Conservation (phyloP, 2,797 vertebrate species). For the Haliaeetus albicilla region DNA sequence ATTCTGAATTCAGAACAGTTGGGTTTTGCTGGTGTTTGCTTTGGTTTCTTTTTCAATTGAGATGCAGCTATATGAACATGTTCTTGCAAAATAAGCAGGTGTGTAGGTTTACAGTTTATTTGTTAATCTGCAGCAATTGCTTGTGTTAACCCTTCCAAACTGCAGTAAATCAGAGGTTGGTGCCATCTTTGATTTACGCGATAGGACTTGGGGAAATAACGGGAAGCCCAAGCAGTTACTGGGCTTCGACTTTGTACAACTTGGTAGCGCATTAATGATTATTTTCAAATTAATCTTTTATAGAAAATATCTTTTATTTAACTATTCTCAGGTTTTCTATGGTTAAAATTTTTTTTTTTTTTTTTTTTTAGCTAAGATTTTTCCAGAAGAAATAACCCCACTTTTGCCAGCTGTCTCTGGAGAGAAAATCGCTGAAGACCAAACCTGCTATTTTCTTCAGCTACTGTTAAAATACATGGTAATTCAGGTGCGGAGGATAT, state of each 20-base stretch:
- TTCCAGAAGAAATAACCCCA: constrained; percentile 93
- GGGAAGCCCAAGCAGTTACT: accelerated
- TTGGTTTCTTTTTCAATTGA: neutral
- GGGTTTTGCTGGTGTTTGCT: too few species aligned
- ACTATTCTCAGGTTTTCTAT: neutral
- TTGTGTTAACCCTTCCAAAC: neutral
- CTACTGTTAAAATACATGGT: constrained; percentile 95
- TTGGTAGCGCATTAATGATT: accelerated
- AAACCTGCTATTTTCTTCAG: constrained; percentile 94
- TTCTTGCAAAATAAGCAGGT: neutral
- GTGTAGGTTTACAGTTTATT: neutral
- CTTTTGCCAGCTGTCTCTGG: constrained; percentile 88
- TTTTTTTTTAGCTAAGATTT: constrained; percentile 85
- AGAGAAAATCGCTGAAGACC: constrained; percentile 93
- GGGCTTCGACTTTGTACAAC: neutral
- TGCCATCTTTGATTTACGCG: accelerated
- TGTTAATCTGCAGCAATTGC: neutral
- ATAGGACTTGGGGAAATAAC: neutral
- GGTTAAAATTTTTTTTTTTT: neutral
- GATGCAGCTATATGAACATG: accelerated
- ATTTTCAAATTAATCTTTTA: neutral
- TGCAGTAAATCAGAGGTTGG: accelerated
- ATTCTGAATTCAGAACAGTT: accelerated
- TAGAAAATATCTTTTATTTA: neutral
- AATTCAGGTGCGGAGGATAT: constrained; percentile 83